phyloP scores from a whole-genome alignment of 2,888 invertebrate genomes.

The Xiphydria camelus region DNA sequence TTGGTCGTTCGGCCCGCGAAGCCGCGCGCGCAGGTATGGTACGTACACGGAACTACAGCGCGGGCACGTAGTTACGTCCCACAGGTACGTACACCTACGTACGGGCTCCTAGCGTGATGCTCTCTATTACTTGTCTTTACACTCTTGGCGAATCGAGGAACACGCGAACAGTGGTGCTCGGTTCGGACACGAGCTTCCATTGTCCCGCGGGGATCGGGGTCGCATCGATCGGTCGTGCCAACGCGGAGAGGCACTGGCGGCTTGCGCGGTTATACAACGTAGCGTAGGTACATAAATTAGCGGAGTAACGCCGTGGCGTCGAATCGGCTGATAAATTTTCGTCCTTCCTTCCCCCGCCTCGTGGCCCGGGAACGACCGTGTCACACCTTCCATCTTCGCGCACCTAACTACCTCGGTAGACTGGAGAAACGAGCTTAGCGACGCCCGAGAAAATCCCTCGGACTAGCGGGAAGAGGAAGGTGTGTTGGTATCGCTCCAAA shows the following conservation, averaged over 20 bases:
- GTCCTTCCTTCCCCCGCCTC: too few species aligned
- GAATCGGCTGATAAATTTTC: constrained; percentile 33
- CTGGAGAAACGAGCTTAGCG: too few species aligned
- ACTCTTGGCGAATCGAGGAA: neutral
- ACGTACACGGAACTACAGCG: too few species aligned
- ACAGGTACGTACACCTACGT: neutral
- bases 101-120: constrained; percentile 3
- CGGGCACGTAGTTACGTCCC: neutral
- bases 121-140: constrained; percentile 9
- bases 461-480: too few species aligned
- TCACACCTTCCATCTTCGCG: constrained; percentile 31
- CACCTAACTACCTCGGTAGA: too few species aligned
- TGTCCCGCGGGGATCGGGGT: too few species aligned
- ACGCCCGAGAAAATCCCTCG: too few species aligned
- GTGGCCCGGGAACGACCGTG: constrained; percentile 25
- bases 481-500: too few species aligned
- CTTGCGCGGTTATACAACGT: constrained; percentile 11
- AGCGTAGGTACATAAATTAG: constrained; percentile 4
- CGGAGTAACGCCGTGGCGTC: constrained; percentile 31
- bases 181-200: neutral
- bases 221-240: too few species aligned
- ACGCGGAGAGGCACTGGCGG: constrained; percentile 25
- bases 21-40: neutral
- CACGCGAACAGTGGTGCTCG: constrained; percentile 3
- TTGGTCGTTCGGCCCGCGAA: neutral